These are phyloP conservation scores for Centropyge bicolor DNA, from an alignment of 2,797 vertebrate genomes.

Conservation along the genomic window DNA sequence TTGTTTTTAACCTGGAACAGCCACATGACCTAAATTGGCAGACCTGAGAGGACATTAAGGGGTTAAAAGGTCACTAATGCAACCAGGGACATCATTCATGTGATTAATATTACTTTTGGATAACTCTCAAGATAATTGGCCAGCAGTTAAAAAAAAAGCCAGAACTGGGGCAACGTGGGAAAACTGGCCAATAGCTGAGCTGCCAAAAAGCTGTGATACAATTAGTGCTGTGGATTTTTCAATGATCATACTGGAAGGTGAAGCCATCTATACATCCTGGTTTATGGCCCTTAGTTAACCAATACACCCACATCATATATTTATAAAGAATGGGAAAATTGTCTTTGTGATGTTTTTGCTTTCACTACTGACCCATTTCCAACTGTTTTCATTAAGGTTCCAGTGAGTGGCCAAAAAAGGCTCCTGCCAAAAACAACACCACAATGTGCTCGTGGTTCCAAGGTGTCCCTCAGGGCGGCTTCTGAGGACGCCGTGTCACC, in stretches of 20 bases:
- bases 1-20: background rate
- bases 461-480: constrained; percentile 50
- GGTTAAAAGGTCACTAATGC: background rate
- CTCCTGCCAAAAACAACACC: constrained; percentile 37
- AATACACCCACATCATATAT: background rate
- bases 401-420: constrained; percentile 19
- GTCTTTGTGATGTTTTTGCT: background rate
- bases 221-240: background rate
- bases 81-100: background rate
- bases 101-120: background rate
- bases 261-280: background rate
- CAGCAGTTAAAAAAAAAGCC: background rate
- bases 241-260: background rate
- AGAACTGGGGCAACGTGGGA: background rate
- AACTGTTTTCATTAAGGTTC: constrained; percentile 28
- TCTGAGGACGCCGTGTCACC: constrained; percentile 56
- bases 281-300: background rate
- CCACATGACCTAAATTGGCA: background rate
- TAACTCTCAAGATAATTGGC: background rate
- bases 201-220: background rate
- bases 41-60: background rate
- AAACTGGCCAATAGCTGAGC: background rate
- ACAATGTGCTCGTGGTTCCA: constrained; percentile 38
- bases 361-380: constrained; percentile 26
- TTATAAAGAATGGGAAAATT: constrained; percentile 6